Evolutionary conservation across 2,797 vertebrate species (phyloP).

Genomic region (Mormyrus hasselquistii): DNA sequence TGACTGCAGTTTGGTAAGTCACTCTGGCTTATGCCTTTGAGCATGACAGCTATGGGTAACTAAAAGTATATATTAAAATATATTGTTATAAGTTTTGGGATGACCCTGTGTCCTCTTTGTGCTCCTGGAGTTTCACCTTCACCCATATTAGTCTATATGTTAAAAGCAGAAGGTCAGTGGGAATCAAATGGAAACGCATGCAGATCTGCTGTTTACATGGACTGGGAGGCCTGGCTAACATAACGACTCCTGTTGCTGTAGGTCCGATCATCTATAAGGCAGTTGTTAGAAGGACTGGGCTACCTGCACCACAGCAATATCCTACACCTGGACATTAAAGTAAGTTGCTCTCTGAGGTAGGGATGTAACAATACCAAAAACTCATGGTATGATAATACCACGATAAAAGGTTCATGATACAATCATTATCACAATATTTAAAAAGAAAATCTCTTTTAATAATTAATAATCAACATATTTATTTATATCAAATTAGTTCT

Average conservation of each 20-base stretch:
- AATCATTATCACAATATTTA: neutral
- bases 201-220: neutral
- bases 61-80: neutral
- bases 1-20: neutral
- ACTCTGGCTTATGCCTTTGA: neutral
- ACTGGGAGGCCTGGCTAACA: neutral
- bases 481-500: no score
- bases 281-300: slow-evolving; percentile 78
- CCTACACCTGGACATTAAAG: slow-evolving; percentile 72
- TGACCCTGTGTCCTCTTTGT: neutral
- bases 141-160: neutral
- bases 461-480: neutral
- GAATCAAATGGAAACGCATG: neutral
- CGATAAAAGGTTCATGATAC: neutral
- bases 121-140: neutral
- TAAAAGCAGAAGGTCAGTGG: neutral
- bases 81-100: neutral
- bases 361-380: neutral
- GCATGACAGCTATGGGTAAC: neutral
- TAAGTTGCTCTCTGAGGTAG: slow-evolving; percentile 28
- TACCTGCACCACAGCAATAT: slow-evolving; percentile 75
- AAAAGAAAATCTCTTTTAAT: neutral
- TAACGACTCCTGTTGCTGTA: slow-evolving; percentile 36
- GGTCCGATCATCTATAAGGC: slow-evolving; percentile 79
- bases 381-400: neutral